Evolutionary conservation across 2,113 vertebrate species (phyloP), one percentile per base, ranked within the genome.

Genomic region (Oenanthe melanoleuca): DNA sequence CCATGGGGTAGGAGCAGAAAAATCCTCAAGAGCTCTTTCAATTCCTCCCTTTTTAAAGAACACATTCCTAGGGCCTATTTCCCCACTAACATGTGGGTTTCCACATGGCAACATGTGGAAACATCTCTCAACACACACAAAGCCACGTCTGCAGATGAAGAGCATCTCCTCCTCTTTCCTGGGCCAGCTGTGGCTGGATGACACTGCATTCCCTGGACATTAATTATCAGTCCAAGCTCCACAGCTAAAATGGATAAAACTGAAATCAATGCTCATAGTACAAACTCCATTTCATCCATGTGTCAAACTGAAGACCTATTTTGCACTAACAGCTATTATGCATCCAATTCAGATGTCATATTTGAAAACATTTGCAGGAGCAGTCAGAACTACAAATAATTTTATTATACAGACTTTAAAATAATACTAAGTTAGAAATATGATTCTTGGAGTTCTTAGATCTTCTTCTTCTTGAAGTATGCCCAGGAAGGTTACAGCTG

Each of bases 1-100:
- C 49, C 24, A 22, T 0, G 0, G 12, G 9, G 1, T 1, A 9
- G 3, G 21, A 23, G 22, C 3, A 18, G 16, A 57, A 65, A 64
- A 53, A 33, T 11, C 42, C 34, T 65, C 14, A 29, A 42, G 23
- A 66, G 20, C 22, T 77, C n/a, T 92, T 78, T 1, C 2, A 8
- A 50, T 28, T 34, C 22, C 49, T 60, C 25, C 24, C 10, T 70
- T 61, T 57, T 18, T 25, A 44, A 37, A 67, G 6, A 67, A 40
- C 29, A 55, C 14, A 55, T 12, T 89, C 38, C 40, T 52, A 74
- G 0, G 9, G 29, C 26, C 47, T 26, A 34, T 23, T 84, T 80
- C 75, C 52, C 44, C 66, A 29, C 20, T 23, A 52, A 63, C 9
- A 20, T 1, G 21, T 29, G 7, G 37, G 17, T 25, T 89, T 75